These are phyloP conservation scores for Leptodactylus fallax DNA, from an alignment of 2,797 vertebrate genomes.

Conservation along the genomic window DNA sequence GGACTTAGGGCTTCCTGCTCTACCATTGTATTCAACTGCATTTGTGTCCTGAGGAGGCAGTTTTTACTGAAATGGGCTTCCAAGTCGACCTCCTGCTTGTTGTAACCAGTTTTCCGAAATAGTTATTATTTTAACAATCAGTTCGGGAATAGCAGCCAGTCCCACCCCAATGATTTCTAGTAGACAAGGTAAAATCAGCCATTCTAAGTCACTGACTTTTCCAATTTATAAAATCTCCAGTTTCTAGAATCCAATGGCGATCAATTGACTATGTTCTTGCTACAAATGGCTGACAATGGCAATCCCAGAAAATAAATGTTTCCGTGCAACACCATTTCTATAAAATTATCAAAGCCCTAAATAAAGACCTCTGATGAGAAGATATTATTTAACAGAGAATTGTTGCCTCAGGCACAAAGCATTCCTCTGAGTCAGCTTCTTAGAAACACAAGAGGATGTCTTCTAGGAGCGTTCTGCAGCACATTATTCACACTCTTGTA, in stretches of 20 bases:
- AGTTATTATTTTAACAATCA: no score
- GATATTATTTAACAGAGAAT: constrained; percentile 5
- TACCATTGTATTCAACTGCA: no score
- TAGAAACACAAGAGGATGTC: constrained; percentile 11
- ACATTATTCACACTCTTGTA: constrained; percentile 6
- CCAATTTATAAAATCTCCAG: background rate
- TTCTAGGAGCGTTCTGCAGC: background rate
- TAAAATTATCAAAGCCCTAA: background rate
- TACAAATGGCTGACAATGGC: background rate
- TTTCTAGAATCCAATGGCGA: background rate
- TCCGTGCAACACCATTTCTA: background rate
- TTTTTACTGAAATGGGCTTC: no score
- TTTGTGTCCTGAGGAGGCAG: no score
- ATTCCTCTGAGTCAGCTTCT: constrained; percentile 27
- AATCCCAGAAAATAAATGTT: background rate
- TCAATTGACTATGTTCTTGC: background rate
- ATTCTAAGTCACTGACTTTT: background rate
- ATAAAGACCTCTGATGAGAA: constrained; percentile 7
- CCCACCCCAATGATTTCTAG: background rate
- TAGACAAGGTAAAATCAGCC: background rate
- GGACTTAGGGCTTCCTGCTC: no score
- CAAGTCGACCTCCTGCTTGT: no score
- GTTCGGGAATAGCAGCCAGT: no score
- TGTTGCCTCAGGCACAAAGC: background rate
- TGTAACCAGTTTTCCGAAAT: no score